Evolutionary conservation across 2,113 vertebrate species (phyloP).

Genomic region (Synchiropus splendidus): DNA sequence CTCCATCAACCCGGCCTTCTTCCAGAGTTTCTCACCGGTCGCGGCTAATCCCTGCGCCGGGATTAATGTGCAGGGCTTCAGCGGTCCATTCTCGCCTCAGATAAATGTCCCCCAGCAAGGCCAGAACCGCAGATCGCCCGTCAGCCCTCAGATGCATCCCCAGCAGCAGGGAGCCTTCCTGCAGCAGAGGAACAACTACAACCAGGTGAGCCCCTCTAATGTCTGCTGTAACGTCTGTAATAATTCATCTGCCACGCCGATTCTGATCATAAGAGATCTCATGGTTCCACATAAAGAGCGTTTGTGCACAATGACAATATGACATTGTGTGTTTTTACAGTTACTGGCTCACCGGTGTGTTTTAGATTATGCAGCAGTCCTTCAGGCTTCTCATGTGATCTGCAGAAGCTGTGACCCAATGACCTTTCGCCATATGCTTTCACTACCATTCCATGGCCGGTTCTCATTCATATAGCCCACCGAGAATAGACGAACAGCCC

Average conservation of each 20-base stretch:
- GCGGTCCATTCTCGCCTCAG: slow-evolving; percentile 82
- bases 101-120: slow-evolving; percentile 79
- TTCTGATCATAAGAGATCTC: no score
- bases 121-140: slow-evolving; percentile 81
- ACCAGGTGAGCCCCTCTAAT: slow-evolving; percentile 73
- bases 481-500: no score
- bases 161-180: slow-evolving; percentile 83
- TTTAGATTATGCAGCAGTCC: slow-evolving; percentile 6
- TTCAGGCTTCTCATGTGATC: slow-evolving; percentile 41
- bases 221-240: no score
- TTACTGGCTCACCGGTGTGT: slow-evolving; percentile 2
- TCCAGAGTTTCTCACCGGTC: slow-evolving; percentile 85
- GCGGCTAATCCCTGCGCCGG: slow-evolving; percentile 80
- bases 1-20: slow-evolving; percentile 90
- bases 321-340: not conserved
- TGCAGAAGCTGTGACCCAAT: slow-evolving; percentile 14
- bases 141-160: slow-evolving; percentile 80
- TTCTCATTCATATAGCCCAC: no score
- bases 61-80: slow-evolving; percentile 74
- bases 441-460: no score
- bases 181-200: slow-evolving; percentile 87
- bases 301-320: no score
- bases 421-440: no score
- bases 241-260: no score
- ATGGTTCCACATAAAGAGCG: no score